These are phyloP conservation scores for Acanthornis magna DNA, from an alignment of 2,797 vertebrate species.

Conservation along the genomic window DNA sequence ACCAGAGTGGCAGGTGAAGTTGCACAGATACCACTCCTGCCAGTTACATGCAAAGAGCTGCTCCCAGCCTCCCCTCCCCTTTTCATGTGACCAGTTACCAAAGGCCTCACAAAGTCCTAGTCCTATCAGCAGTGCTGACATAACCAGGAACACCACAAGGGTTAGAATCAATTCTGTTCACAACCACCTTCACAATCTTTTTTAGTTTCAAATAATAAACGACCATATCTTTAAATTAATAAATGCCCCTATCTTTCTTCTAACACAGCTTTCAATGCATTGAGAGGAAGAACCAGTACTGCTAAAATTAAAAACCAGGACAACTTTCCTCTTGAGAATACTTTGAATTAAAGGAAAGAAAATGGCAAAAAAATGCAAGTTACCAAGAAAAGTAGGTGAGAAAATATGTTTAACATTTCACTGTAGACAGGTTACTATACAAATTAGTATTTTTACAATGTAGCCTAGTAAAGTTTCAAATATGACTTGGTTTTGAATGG, in stretches of 20 bases:
- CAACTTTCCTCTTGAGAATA: neutral
- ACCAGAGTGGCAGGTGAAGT: neutral
- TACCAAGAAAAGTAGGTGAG: neutral
- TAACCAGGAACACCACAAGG: neutral
- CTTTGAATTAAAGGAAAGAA: neutral
- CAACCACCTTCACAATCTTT: neutral
- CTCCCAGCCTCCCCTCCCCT: neutral
- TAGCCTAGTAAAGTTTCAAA: neutral
- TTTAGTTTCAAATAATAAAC: neutral
- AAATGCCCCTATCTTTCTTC: neutral
- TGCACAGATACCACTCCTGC: neutral
- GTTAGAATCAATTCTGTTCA: neutral
- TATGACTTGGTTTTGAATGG: neutral
- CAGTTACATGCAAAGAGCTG: neutral
- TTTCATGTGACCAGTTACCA: neutral
- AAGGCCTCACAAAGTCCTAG: neutral
- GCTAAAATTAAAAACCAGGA: neutral
- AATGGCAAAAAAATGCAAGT: neutral
- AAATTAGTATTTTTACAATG: neutral
- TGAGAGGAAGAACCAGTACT: neutral
- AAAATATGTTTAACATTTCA: neutral
- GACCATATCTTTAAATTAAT: neutral
- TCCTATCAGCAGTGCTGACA: fast-evolving
- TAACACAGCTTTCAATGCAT: neutral
- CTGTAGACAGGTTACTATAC: neutral